These are phyloP conservation scores for Mimachlamys varia DNA, from an alignment of 2,888 invertebrate genomes.

Conservation along the genomic window DNA sequence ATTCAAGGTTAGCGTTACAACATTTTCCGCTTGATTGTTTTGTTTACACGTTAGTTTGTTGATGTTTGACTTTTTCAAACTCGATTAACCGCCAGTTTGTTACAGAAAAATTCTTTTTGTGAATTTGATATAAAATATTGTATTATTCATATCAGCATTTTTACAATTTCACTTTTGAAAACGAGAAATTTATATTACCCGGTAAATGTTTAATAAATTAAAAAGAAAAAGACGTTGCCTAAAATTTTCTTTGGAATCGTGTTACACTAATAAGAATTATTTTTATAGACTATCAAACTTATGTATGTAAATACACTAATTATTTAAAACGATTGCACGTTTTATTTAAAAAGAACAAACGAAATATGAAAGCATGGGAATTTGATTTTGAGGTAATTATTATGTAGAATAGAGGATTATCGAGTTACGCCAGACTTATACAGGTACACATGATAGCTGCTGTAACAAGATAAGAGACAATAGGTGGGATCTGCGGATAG, in stretches of 20 bases:
- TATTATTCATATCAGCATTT: too few relatives aligned
- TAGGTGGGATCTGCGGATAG: background rate
- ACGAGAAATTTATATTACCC: too few relatives aligned
- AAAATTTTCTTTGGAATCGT: too few relatives aligned
- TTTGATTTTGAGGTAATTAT: background rate
- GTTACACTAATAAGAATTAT: too few relatives aligned
- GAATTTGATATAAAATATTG: background rate
- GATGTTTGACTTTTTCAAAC: background rate
- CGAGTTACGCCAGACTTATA: background rate
- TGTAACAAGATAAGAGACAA: conserved; percentile 2
- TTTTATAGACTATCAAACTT: too few relatives aligned
- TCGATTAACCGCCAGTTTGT: background rate
- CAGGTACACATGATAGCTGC: background rate
- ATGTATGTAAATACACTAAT: too few relatives aligned
- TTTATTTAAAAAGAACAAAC: background rate
- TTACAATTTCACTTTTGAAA: too few relatives aligned
- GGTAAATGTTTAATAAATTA: too few relatives aligned
- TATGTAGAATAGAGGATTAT: background rate
- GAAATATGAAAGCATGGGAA: background rate
- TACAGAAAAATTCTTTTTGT: background rate
- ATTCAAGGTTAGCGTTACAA: conserved; percentile 12
- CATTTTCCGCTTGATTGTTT: background rate
- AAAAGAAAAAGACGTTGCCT: too few relatives aligned
- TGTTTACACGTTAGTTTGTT: conserved; percentile 19
- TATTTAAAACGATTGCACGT: too few relatives aligned